These are phyloP conservation scores for Aphidoletes aphidimyza DNA, from an alignment of 2,888 invertebrate genomes.

Conservation along the genomic window DNA sequence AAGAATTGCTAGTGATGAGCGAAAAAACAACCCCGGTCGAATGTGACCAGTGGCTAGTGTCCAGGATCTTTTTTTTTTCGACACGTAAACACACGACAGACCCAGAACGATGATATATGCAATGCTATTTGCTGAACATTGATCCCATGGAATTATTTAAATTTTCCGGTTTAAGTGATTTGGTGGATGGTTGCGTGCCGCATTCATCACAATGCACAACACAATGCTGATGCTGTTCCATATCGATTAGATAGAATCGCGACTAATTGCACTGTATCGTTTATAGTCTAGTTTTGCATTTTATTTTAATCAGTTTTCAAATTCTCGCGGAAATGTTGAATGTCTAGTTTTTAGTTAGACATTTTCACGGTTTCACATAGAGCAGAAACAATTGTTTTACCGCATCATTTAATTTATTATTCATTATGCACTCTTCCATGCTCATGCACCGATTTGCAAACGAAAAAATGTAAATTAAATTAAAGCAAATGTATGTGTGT, in stretches of 20 bases:
- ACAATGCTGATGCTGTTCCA: too few relatives aligned
- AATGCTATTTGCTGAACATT: neutral
- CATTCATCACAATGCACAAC: neutral
- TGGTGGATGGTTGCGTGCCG: neutral
- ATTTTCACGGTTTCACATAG: neutral
- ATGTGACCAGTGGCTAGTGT: too few relatives aligned
- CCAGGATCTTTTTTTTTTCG: too few relatives aligned
- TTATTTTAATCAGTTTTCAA: too few relatives aligned
- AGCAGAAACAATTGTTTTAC: neutral
- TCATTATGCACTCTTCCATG: neutral
- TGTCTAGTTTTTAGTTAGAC: neutral
- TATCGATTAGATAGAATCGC: neutral
- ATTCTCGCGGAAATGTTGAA: too few relatives aligned
- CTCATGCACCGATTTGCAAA: neutral
- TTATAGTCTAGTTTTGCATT: neutral
- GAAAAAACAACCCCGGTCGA: too few relatives aligned
- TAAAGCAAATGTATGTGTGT: too few relatives aligned
- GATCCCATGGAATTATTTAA: constrained; percentile 19
- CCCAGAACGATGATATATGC: neutral
- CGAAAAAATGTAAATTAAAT: too few relatives aligned
- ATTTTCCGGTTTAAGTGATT: neutral
- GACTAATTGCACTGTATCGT: neutral
- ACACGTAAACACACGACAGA: too few relatives aligned
- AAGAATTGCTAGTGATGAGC: too few relatives aligned
- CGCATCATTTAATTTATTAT: constrained; percentile 1